Evolutionary conservation across 2,113 vertebrate species (phyloP).

Genomic region (Atherinomorus stipes): DNA sequence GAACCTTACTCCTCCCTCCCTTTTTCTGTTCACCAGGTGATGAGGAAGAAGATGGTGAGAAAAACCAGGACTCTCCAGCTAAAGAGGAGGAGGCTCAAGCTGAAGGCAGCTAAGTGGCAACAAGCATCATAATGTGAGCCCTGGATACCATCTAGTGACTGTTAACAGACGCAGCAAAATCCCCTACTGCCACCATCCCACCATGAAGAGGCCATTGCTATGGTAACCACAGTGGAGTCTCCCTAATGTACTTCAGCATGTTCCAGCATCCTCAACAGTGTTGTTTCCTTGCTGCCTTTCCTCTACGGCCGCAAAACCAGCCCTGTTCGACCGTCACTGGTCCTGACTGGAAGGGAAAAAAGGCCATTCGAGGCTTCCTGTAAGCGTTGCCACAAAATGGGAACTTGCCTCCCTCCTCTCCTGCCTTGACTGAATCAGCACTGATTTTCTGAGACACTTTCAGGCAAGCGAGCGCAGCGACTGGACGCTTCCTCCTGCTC

Average conservation of each 20-base stretch:
- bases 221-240: conserved; percentile 26
- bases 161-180: conserved; percentile 24
- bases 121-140: background rate
- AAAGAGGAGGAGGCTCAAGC: conserved; percentile 63
- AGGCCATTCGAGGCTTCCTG: conserved; percentile 4
- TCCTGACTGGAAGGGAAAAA: background rate
- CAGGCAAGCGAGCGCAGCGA: background rate
- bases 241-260: conserved; percentile 11
- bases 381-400: conserved; percentile 5
- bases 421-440: conserved; percentile 7
- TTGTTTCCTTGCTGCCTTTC: conserved; percentile 27
- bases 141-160: conserved; percentile 14
- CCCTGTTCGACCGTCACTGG: background rate
- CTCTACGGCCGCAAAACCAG: conserved; percentile 1
- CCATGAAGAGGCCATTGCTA: conserved; percentile 17
- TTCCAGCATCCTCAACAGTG: conserved; percentile 27
- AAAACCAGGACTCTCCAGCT: conserved; percentile 44
- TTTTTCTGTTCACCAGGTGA: conserved; percentile 46
- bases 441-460: conserved; percentile 13
- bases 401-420: background rate
- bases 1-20: conserved; percentile 12
- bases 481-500: background rate
- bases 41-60: conserved; percentile 51
- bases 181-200: conserved; percentile 12
- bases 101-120: conserved; percentile 46